Conservation (phyloP, 2,888 invertebrate species). For the Apamea monoglypha region DNA sequence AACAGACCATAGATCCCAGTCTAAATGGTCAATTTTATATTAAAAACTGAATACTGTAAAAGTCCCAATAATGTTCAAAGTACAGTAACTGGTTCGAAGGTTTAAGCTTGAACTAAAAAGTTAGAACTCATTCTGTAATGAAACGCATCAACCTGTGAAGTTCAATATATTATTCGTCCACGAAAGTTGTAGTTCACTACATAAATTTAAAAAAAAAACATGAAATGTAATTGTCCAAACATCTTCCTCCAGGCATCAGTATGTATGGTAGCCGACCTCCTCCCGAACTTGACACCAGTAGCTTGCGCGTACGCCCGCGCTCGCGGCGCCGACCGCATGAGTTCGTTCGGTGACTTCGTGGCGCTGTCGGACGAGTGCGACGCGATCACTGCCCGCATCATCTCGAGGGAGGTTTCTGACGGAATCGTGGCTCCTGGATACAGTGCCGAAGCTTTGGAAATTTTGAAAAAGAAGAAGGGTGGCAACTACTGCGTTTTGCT, state of each 20-base stretch:
- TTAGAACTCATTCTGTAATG: not conserved
- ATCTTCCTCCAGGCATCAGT: conserved; percentile 92
- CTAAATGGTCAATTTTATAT: not conserved
- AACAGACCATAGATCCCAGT: not conserved
- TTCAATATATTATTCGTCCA: not conserved
- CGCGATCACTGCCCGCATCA: conserved; percentile 96
- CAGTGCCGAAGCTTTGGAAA: conserved; percentile 94
- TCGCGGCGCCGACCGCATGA: conserved; percentile 99
- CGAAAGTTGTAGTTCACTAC: no score
- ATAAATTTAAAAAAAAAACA: not conserved
- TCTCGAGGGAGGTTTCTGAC: conserved; percentile 98
- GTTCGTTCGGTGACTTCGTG: conserved; percentile 99
- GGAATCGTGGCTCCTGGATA: conserved; percentile 99
- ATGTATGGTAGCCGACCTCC: conserved; percentile 97
- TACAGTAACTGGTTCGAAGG: not conserved
- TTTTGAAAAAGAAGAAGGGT: conserved; percentile 98
- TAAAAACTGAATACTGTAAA: not conserved
- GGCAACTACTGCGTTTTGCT: conserved; percentile 97
- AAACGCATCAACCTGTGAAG: not conserved
- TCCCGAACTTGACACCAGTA: conserved; percentile 93
- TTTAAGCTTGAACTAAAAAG: no score
- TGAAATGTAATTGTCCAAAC: not conserved
- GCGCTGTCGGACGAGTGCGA: conserved; percentile 98
- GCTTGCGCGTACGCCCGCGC: conserved; percentile 98
- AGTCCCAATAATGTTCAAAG: not conserved